phyloP scores from a whole-genome alignment of 2,888 invertebrate genomes.

The Eupithecia subumbrata region DNA sequence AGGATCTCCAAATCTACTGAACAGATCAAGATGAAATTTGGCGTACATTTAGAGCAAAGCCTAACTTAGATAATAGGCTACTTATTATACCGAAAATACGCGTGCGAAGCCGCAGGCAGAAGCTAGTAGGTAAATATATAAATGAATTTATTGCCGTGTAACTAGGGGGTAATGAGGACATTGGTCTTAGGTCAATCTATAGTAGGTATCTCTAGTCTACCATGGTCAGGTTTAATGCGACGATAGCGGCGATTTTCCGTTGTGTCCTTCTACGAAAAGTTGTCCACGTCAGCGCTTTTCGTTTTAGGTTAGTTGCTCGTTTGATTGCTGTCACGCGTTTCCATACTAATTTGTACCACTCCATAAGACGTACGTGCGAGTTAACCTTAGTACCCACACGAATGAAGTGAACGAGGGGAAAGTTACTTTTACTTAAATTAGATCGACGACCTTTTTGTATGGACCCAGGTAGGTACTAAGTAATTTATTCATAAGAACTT shows the following conservation, averaged over 20 bases:
- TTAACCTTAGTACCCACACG: slow-evolving; percentile 43
- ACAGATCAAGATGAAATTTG: no score
- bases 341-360: slow-evolving; percentile 3
- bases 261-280: neutral
- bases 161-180: no score
- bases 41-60: no score
- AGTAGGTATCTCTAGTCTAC: no score
- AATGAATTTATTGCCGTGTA: no score
- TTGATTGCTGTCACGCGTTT: neutral
- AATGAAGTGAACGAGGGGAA: slow-evolving; percentile 53
- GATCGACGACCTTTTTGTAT: slow-evolving; percentile 49
- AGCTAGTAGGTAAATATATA: neutral
- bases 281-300: neutral
- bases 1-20: no score
- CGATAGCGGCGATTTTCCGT: neutral
- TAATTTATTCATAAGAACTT: slow-evolving; percentile 61
- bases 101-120: no score
- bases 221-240: neutral
- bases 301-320: neutral
- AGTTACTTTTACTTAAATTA: slow-evolving; percentile 47
- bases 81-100: no score
- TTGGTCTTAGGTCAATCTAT: no score
- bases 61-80: no score
- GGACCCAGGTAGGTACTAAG: slow-evolving; percentile 38
- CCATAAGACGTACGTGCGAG: slow-evolving; percentile 1